Base-by-base conservation (phyloP, 2,797 vertebrate genomes). In the Tadarida brasiliensis region DNA sequence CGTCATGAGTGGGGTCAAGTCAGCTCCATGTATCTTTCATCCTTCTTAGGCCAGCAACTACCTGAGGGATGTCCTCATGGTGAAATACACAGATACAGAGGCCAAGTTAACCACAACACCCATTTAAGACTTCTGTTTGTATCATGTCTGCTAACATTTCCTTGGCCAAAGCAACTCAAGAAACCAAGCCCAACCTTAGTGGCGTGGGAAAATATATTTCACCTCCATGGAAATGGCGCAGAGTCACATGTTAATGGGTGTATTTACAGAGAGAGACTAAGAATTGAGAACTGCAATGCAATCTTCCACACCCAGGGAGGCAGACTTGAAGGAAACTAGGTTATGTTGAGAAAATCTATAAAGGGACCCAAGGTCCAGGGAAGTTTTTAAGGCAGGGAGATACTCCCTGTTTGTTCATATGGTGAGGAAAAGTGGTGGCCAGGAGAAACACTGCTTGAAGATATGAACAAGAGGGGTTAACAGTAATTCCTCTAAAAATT, bases 251-350 rank as follows among this genome's bases (percentile, higher is more conserved):
- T 68, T 68, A 6, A 91, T 67, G 44, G 24, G 47, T 59, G 3
- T 67, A n/a, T 86, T 91, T 71, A 76, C 26, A 78, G 68, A 24
- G 16, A 89, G 16, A 71, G 61, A 67, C 30, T 57, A 87, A 87
- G 65, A 63, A 39, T 5, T 82, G 87, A 91, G 56, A 93, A 59
- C 68, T 0, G 1, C 88, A 94, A 78, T 57, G 35, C 24, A 59
- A 10, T 71, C 84, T 26, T 33, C 30, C 20, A 68, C 57, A 78
- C 63, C 19, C 44, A 19, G 10, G 22, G 56, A 94, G 49, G 67
- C 20, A 54, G 70, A 8, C 90, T 88, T 91, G 47, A 30, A 78
- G 84, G 74, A 93, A 94, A 71, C 47, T 35, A 44, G 28, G 35
- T 28, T 65, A 22, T 70, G 63, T 49, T 61, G 22, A 57, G 80